Conservation (phyloP, 2,113 vertebrate species). For the Percopsis transmontana region DNA sequence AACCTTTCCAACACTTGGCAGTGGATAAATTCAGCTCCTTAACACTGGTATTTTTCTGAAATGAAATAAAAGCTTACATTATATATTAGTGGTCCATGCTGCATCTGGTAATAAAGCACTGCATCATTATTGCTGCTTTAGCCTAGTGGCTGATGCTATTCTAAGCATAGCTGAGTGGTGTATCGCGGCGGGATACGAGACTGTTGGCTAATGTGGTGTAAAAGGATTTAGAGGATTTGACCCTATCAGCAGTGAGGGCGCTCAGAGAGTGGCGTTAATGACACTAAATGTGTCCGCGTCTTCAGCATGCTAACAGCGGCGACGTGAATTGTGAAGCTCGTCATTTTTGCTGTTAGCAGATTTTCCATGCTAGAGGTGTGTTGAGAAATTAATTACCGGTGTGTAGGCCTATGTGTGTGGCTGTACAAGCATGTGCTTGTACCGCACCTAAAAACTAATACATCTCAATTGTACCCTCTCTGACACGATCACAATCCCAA, state of each 20-base stretch:
- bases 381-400: not conserved
- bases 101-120: constrained; percentile 19
- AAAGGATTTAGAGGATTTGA: constrained; percentile 77
- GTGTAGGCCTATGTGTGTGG: not conserved
- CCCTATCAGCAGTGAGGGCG: constrained; percentile 66
- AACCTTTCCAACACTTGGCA: too few species aligned
- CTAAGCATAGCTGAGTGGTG: constrained; percentile 65
- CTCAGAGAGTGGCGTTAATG: constrained; percentile 67
- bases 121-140: constrained; percentile 18
- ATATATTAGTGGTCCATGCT: not conserved
- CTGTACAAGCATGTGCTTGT: not conserved
- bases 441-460: not conserved
- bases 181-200: constrained; percentile 57
- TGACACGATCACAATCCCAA: not conserved
- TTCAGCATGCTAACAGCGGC: constrained; percentile 61
- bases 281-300: constrained; percentile 65
- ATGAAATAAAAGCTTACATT: not conserved
- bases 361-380: constrained; percentile 15
- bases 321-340: constrained; percentile 35
- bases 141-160: constrained; percentile 44
- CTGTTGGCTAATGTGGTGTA: constrained; percentile 71
- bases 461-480: not conserved
- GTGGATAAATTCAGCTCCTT: too few species aligned
- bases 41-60: not conserved
- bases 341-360: constrained; percentile 36